phyloP scores from a whole-genome alignment of 1,140 invertebrate genomes.

The Hyphantria cunea region DNA sequence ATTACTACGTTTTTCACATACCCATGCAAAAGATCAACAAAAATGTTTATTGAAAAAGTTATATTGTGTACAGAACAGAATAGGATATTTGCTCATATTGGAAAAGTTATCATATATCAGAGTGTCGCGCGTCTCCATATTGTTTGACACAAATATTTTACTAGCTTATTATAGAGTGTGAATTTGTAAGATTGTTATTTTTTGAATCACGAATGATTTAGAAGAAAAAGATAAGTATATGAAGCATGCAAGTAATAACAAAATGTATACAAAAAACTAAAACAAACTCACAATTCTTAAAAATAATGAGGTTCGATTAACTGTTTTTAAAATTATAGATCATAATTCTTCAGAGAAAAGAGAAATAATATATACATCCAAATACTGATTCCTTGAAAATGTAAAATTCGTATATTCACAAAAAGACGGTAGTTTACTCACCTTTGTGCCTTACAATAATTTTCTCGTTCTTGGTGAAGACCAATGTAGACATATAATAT shows the following conservation, averaged over 20 bases:
- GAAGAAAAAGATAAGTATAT: no score
- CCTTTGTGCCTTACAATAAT: no score
- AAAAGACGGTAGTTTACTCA: background rate
- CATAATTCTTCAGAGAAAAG: no score
- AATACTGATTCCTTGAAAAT: no score
- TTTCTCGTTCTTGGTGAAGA: background rate
- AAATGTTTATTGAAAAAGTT: slow-evolving; percentile 27
- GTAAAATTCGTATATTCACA: background rate
- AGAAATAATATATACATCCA: no score
- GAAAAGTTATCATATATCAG: slow-evolving; percentile 25
- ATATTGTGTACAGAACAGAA: background rate
- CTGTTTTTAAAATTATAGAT: no score
- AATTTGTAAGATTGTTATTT: background rate
- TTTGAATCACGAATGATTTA: no score
- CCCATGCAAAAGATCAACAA: slow-evolving; percentile 10
- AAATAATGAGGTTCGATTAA: background rate
- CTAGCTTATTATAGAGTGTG: background rate
- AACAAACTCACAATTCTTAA: background rate
- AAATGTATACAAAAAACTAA: no score
- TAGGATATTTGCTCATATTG: slow-evolving; percentile 14
- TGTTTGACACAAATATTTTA: background rate
- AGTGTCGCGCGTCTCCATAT: slow-evolving; percentile 7
- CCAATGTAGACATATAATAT: background rate
- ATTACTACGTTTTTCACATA: background rate
- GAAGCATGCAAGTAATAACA: no score